Evolutionary conservation across 2,888 invertebrate genomes (phyloP).

Genomic region (Bombylius major): DNA sequence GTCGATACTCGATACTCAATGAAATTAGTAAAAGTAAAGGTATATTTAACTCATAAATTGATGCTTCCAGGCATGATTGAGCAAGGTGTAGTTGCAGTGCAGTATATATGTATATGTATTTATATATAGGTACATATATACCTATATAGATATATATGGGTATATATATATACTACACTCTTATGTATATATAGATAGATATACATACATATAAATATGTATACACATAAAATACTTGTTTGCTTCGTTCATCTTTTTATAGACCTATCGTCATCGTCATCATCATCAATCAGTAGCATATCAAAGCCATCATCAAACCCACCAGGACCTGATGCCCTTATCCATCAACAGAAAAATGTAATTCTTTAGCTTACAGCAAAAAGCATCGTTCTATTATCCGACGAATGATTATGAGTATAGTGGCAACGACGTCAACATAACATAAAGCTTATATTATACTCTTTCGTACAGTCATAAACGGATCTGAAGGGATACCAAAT

Average conservation of each 20-base stretch:
- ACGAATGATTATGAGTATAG: not conserved
- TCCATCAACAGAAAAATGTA: not conserved
- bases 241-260: too few relatives aligned
- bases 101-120: too few relatives aligned
- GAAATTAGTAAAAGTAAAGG: constrained; percentile 13
- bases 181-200: too few relatives aligned
- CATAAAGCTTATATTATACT: constrained; percentile 17
- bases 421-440: constrained; percentile 13
- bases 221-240: too few relatives aligned
- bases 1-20: not conserved
- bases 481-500: constrained; percentile 8
- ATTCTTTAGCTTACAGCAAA: not conserved
- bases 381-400: not conserved
- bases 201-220: too few relatives aligned
- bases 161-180: too few relatives aligned
- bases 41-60: constrained; percentile 18
- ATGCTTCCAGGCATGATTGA: constrained; percentile 19
- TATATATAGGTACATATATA: too few relatives aligned
- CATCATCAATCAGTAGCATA: not conserved
- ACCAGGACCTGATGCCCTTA: not conserved
- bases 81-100: not conserved
- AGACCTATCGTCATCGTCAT: not conserved
- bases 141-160: too few relatives aligned
- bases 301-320: not conserved
- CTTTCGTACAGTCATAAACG: constrained; percentile 11